Evolutionary conservation across 1,140 invertebrate species (phyloP), one percentile per base, ranked within the genome.

Genomic region (Babylonia areolata): DNA sequence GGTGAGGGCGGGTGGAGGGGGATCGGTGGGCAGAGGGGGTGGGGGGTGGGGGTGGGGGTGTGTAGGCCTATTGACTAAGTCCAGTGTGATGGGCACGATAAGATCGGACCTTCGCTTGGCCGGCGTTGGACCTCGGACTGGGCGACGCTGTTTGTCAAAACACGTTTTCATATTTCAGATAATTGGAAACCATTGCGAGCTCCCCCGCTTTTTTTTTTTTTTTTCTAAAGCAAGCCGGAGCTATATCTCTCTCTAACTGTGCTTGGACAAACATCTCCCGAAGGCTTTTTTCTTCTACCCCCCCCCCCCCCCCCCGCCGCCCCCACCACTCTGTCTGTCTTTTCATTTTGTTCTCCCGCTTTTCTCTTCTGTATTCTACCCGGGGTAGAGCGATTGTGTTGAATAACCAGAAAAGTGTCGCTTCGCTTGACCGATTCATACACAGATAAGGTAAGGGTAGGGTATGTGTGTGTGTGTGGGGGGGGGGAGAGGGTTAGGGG

Each of bases 131-230:
- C 58, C 58, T 64, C n/a, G 58, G 58, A 64, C 58, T 23, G 58
- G 15, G 15, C 58, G 58, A 64, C 58, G 58, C 58, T 64, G 58
- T 64, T 64, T 64, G 58, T 64, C 58, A 64, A 64, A 64, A 64
- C 58, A 64, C 58, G 15, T 64, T 64, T 64, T 64, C 58, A 64
- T 64, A 64, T 64, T 64, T 64, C 58, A 64, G 58, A 64, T 64
- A 64, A 64, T 64, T 64, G 58, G 58, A 64, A 64, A 64, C 58
- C 58, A 23, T 64, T 64, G 15, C 58, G 58, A 64, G 58, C 58
- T 28, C 23, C 12, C 58, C 58, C 23, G 28, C 71, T 73, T 31
- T 69, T 23, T 69, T 31, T 15, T 31, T 69, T 31, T 69, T 31
- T 15, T 31, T 69, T 5, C 28, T 23, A 69, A 23, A 69, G 17